Conservation (phyloP, 2,888 invertebrate genomes). For the Timema podura region DNA sequence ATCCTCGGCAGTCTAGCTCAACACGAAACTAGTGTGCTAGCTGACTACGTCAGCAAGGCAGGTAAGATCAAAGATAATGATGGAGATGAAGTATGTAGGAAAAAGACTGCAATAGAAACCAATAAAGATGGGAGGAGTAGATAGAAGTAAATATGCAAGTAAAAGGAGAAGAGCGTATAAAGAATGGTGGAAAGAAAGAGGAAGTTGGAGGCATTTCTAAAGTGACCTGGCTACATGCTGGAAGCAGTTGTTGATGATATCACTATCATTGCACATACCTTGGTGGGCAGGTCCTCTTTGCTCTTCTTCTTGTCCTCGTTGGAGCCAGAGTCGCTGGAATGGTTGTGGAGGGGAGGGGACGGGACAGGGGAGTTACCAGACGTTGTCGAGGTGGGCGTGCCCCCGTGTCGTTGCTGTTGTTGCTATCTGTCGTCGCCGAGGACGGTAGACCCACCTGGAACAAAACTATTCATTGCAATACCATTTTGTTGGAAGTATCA, state of each 20-base stretch:
- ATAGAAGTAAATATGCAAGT: too few relatives aligned
- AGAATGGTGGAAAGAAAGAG: too few relatives aligned
- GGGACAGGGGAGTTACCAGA: slow-evolving; percentile 66
- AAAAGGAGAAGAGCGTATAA: too few relatives aligned
- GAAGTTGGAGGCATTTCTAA: too few relatives aligned
- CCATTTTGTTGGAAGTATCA: background rate
- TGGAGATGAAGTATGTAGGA: too few relatives aligned
- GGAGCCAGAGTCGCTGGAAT: slow-evolving; percentile 64
- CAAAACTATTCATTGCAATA: background rate
- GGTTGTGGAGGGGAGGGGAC: slow-evolving; percentile 65
- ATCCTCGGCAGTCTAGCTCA: too few relatives aligned
- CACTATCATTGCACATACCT: slow-evolving; percentile 26
- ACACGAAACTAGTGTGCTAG: too few relatives aligned
- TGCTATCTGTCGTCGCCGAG: slow-evolving; percentile 55
- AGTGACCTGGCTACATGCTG: too few relatives aligned
- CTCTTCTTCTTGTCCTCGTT: slow-evolving; percentile 40
- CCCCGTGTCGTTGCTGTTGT: slow-evolving; percentile 59
- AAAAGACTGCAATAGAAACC: too few relatives aligned
- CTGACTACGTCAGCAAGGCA: too few relatives aligned
- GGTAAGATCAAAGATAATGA: too few relatives aligned
- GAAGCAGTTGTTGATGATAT: background rate
- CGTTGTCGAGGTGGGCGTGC: slow-evolving; percentile 78
- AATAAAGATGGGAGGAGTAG: too few relatives aligned
- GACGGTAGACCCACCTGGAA: slow-evolving; percentile 60
- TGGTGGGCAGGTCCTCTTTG: slow-evolving; percentile 36